These are phyloP conservation scores for Lacanobia wlatinum DNA, from an alignment of 2,888 invertebrate genomes.

Conservation along the genomic window DNA sequence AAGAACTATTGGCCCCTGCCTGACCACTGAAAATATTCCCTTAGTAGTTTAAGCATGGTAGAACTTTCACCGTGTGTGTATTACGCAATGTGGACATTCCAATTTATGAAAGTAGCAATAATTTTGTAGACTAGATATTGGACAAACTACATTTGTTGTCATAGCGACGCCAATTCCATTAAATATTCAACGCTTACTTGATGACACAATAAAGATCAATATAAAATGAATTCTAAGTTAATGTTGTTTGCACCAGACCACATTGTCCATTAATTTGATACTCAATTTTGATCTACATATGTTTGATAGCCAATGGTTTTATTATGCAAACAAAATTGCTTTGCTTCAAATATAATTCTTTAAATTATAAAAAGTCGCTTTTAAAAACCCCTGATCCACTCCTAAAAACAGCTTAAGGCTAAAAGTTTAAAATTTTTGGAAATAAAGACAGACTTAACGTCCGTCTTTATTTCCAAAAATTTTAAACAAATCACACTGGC, in stretches of 20 bases:
- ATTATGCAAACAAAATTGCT: not conserved
- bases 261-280: not conserved
- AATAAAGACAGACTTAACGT: too few species aligned
- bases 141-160: conserved; percentile 2
- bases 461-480: too few species aligned
- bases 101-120: not conserved
- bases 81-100: too few species aligned
- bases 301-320: not conserved
- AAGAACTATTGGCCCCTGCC: too few species aligned
- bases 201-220: conserved; percentile 10
- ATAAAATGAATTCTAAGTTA: conserved; percentile 9
- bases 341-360: not conserved
- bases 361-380: not conserved
- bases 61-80: too few species aligned
- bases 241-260: conserved; percentile 1
- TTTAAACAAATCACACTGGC: not conserved
- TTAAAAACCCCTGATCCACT: too few species aligned
- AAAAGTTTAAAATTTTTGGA: too few species aligned
- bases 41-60: too few species aligned
- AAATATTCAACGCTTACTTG: conserved; percentile 19
- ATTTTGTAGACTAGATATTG: not conserved
- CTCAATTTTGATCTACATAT: not conserved
- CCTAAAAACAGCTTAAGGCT: too few species aligned
- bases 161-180: conserved; percentile 10
- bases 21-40: too few species aligned